Base-by-base conservation (phyloP, 2,113 vertebrate species). In the Irena cyanogastra region DNA sequence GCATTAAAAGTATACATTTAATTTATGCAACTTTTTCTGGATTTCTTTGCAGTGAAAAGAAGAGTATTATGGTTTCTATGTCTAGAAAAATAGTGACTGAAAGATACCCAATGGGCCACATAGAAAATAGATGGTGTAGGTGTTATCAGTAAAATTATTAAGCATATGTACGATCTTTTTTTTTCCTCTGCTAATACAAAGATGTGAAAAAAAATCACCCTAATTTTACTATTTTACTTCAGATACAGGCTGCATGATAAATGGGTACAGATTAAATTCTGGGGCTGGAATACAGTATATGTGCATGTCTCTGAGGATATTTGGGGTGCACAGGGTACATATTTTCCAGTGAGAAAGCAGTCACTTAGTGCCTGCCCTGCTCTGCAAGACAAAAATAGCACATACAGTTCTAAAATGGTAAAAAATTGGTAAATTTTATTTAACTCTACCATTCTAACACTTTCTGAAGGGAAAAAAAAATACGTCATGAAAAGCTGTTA, bases 201-300 rank as follows among this genome's bases (percentile, higher is more conserved):
- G 20, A 50, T 49, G 7, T 33, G 9, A 10, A 28, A 6, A 52
- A 94, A 91, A 16, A 2, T 57, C 57, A 23, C 10, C 39, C 41
- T 60, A 37, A 21, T 41, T 95, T 93, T 90, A 60, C 9, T 83
- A 19, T 53, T 95, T 94, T 86, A 50, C 19, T 86, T 94, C 49
- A 71, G 9, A 50, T 77, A 12, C 21, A 80, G 7, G 6, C 27
- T 93, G 11, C 2, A 65, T 61, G 28, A 66, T 70, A 92, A 75
- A 72, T 54, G n/a, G 22, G 33, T 37, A 88, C 39, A 86, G 47
- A 75, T 83, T 72, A 93, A 97, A 91, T 92, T 76, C 39, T 54
- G 17, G 14, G 26, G 7, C 75, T 84, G 57, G 64, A 80, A 83
- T 57, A 87, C 53, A 74, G 27, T 27, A 9, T n/a, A 37, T 3